A percentile compares a stretch with the other conserved stretches of the same genome.
phyloP scores from a whole-genome alignment of 2,888 invertebrate genomes.

The Leuctra nigra region DNA sequence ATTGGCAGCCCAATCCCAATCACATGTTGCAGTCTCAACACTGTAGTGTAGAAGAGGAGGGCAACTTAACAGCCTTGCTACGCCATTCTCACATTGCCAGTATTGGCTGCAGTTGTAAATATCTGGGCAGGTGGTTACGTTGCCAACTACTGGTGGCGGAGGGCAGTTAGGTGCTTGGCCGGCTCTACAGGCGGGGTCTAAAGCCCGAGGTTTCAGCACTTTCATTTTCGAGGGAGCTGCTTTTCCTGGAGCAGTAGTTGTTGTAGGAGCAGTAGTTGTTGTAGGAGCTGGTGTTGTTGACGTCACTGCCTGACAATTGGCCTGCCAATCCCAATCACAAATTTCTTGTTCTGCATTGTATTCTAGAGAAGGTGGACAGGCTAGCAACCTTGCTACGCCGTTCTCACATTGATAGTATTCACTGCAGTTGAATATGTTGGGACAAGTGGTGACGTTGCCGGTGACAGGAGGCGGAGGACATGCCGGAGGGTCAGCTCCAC shows the following conservation, averaged over 20 bases:
- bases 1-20: not conserved
- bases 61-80: not conserved
- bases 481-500: no score
- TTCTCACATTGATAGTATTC: conserved; percentile 14
- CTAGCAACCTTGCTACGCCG: not conserved
- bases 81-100: conserved; percentile 19
- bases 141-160: no score
- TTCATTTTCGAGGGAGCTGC: no score
- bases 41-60: no score
- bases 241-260: no score
- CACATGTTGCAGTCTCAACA: conserved; percentile 4
- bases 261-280: no score
- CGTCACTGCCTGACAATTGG: no score
- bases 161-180: no score
- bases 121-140: no score
- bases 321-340: conserved; percentile 13
- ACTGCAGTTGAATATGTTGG: conserved; percentile 17
- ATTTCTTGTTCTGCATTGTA: conserved; percentile 13
- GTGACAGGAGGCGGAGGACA: not conserved
- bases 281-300: no score
- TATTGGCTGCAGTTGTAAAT: conserved; percentile 14
- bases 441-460: not conserved
- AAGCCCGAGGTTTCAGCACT: no score
- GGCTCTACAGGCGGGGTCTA: no score
- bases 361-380: conserved; percentile 14